Evolutionary conservation across 1,140 invertebrate genomes (phyloP).

Genomic region (Hylaeus anthracinus): DNA sequence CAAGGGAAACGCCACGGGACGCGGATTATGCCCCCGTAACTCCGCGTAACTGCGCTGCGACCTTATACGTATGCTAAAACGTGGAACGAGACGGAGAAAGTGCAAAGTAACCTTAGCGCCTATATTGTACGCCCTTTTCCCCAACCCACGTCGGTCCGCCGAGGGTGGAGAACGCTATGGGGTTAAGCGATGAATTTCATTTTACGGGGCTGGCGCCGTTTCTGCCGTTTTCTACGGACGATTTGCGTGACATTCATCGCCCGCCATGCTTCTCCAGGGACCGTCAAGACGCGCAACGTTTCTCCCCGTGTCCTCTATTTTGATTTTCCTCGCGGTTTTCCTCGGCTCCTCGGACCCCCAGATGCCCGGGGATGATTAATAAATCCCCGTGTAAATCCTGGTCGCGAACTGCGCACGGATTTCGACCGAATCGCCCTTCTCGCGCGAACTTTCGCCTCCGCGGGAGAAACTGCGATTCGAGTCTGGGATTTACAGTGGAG

Average conservation of each 20-base stretch:
- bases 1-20: conserved; percentile 36
- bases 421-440: background rate
- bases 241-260: conserved; percentile 39
- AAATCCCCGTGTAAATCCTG: background rate
- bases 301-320: conserved; percentile 21
- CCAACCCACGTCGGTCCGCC: background rate
- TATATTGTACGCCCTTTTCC: no score
- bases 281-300: background rate
- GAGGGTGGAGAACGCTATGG: background rate
- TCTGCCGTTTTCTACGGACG: conserved; percentile 41
- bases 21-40: conserved; percentile 66
- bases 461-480: no score
- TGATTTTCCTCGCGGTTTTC: conserved; percentile 22
- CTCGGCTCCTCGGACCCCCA: background rate
- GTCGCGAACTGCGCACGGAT: background rate
- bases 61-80: conserved; percentile 67
- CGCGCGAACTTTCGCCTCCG: no score
- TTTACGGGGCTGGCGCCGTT: conserved; percentile 42
- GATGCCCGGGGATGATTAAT: background rate
- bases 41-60: conserved; percentile 54
- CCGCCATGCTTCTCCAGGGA: background rate
- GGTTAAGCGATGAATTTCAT: conserved; percentile 60
- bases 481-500: no score
- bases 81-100: conserved; percentile 41
- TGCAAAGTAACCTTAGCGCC: conserved; percentile 36